Conservation (phyloP, 1,140 invertebrate species). For the Thrips palmi region DNA sequence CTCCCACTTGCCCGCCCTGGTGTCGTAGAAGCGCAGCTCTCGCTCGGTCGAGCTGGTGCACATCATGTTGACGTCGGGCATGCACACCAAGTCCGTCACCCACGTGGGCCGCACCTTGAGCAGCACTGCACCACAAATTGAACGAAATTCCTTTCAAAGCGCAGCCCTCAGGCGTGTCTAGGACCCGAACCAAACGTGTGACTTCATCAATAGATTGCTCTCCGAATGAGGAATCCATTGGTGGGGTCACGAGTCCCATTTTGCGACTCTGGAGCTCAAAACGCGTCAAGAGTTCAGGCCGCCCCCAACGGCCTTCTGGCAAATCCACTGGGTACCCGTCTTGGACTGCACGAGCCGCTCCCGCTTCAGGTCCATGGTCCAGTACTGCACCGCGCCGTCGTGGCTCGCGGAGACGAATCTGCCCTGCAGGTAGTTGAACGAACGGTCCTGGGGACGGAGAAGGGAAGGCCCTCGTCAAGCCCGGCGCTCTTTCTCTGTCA, state of each 20-base stretch:
- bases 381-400: slow-evolving; percentile 49
- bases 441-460: slow-evolving; percentile 24
- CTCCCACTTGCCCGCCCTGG: slow-evolving; percentile 17
- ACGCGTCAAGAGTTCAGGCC: too few relatives aligned
- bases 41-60: slow-evolving; percentile 44
- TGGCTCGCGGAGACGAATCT: slow-evolving; percentile 42
- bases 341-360: slow-evolving; percentile 34
- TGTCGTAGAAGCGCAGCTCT: slow-evolving; percentile 52
- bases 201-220: slow-evolving; percentile 6
- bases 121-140: slow-evolving; percentile 22
- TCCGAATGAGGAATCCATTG: slow-evolving; percentile 1
- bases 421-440: slow-evolving; percentile 31
- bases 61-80: slow-evolving; percentile 48
- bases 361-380: slow-evolving; percentile 40
- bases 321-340: slow-evolving; percentile 38
- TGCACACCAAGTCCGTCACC: slow-evolving; percentile 40
- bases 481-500: too few relatives aligned
- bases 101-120: slow-evolving; percentile 35
- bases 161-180: too few relatives aligned
- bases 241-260: neutral
- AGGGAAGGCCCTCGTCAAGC: too few relatives aligned
- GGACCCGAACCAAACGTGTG: too few relatives aligned
- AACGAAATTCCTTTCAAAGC: slow-evolving; percentile 6
- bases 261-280: neutral
- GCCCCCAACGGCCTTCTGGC: too few relatives aligned